These are phyloP conservation scores for Diceros bicornis DNA, from an alignment of 2,797 vertebrate species.

Conservation along the genomic window DNA sequence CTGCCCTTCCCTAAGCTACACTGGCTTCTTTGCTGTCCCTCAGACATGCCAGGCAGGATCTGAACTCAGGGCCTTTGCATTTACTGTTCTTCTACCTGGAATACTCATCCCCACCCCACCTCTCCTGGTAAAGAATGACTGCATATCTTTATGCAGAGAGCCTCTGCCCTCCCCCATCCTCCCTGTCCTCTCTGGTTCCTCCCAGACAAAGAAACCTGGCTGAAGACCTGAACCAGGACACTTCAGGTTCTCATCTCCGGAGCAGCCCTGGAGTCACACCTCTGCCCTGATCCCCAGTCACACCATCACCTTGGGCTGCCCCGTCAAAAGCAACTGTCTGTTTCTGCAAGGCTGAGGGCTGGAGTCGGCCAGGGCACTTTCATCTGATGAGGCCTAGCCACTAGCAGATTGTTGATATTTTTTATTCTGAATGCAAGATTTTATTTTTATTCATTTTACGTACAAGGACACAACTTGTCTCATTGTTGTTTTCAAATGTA, in stretches of 20 bases:
- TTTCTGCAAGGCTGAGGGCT: background rate
- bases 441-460: background rate
- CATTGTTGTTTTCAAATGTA: slow-evolving; percentile 26
- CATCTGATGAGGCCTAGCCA: background rate
- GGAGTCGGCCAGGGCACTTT: fast-evolving
- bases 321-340: background rate
- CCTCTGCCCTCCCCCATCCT: background rate
- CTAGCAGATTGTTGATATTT: background rate
- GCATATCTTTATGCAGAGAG: background rate
- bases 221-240: background rate
- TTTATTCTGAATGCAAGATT: background rate
- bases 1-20: too few species aligned
- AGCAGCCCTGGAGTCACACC: background rate
- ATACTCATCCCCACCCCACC: background rate
- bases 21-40: background rate
- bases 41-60: background rate
- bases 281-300: background rate
- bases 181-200: background rate
- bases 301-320: background rate
- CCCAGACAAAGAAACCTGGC: background rate
- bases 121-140: background rate
- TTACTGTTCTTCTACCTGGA: background rate
- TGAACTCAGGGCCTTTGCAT: background rate
- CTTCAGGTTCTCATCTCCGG: too few species aligned
- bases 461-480: background rate